These are phyloP conservation scores for Agonopterix subpropinquella DNA, from an alignment of 2,888 invertebrate species.

Conservation along the genomic window DNA sequence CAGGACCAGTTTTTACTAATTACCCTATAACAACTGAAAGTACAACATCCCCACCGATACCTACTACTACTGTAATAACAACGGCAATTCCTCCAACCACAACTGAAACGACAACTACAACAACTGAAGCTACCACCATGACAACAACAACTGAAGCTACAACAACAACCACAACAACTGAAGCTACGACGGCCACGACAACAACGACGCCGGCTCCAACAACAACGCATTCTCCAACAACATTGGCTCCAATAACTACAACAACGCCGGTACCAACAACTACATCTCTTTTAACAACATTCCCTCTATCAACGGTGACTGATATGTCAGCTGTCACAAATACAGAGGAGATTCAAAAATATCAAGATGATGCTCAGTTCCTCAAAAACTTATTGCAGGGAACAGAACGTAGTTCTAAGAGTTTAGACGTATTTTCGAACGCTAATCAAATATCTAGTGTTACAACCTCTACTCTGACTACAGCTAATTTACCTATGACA, in stretches of 20 bases:
- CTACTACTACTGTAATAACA: slow-evolving; percentile 27
- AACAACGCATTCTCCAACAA: too few species aligned
- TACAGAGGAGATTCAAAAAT: slow-evolving; percentile 40
- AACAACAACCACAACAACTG: slow-evolving; percentile 21
- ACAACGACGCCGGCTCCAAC: slow-evolving; percentile 21
- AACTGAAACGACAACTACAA: slow-evolving; percentile 14
- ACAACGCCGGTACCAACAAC: slow-evolving; percentile 10
- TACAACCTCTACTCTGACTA: slow-evolving; percentile 21
- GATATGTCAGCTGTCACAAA: slow-evolving; percentile 29
- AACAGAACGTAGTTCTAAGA: slow-evolving; percentile 57
- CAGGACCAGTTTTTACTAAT: slow-evolving; percentile 14
- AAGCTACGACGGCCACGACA: slow-evolving; percentile 19
- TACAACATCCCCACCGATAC: slow-evolving; percentile 13
- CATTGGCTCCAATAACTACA: slow-evolving; percentile 22
- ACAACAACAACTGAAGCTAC: slow-evolving; percentile 12
- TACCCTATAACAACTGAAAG: slow-evolving; percentile 18
- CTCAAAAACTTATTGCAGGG: slow-evolving; percentile 41
- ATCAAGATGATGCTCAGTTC: slow-evolving; percentile 44
- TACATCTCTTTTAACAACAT: slow-evolving; percentile 15
- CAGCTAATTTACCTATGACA: slow-evolving; percentile 19
- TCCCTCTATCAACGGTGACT: slow-evolving; percentile 16
- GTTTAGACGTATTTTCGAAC: slow-evolving; percentile 37
- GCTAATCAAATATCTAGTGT: slow-evolving; percentile 22
- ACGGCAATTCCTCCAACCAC: slow-evolving; percentile 17
- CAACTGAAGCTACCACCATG: slow-evolving; percentile 14